A percentile compares a stretch with the other conserved stretches of the same genome.
These are phyloP conservation scores for Pithys albifrons DNA, from an alignment of 2,113 vertebrate species.

Conservation along the genomic window DNA sequence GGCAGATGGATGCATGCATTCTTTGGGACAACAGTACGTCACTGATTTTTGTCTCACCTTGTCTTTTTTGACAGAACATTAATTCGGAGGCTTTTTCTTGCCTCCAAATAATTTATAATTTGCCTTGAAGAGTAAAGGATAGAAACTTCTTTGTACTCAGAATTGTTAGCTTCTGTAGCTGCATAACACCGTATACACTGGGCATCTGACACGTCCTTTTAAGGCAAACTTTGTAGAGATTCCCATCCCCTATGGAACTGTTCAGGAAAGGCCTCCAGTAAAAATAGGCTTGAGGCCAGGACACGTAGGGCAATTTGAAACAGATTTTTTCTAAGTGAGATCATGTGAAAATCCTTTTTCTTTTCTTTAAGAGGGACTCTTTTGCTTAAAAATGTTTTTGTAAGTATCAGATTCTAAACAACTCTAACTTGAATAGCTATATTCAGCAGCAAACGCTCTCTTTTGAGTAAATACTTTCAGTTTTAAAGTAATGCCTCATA, in stretches of 20 bases:
- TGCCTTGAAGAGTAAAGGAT: not conserved
- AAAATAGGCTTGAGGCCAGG: slow-evolving; percentile 52
- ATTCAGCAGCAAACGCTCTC: not conserved
- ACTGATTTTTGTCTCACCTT: not conserved
- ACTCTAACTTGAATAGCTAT: not conserved
- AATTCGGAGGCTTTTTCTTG: not conserved
- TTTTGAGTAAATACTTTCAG: not conserved
- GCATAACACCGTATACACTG: not conserved
- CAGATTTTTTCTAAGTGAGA: slow-evolving; percentile 69
- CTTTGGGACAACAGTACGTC: not conserved
- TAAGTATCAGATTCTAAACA: slow-evolving; percentile 18
- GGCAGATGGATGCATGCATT: not conserved
- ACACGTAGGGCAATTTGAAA: slow-evolving; percentile 64
- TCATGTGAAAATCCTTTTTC: slow-evolving; percentile 71
- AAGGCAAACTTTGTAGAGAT: slow-evolving; percentile 64
- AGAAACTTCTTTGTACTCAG: not conserved
- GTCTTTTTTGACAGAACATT: not conserved
- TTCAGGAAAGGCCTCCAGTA: slow-evolving; percentile 66
- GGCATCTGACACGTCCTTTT: slow-evolving; percentile 55
- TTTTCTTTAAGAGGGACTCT: slow-evolving; percentile 25
- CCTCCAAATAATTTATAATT: not conserved
- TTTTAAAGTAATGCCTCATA: not conserved
- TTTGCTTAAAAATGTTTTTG: slow-evolving; percentile 28
- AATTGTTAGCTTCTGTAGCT: slow-evolving; percentile 41
- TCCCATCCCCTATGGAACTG: slow-evolving; percentile 38